Evolutionary conservation across 1,140 invertebrate species (phyloP).

Genomic region (Leptopilina boulardi): DNA sequence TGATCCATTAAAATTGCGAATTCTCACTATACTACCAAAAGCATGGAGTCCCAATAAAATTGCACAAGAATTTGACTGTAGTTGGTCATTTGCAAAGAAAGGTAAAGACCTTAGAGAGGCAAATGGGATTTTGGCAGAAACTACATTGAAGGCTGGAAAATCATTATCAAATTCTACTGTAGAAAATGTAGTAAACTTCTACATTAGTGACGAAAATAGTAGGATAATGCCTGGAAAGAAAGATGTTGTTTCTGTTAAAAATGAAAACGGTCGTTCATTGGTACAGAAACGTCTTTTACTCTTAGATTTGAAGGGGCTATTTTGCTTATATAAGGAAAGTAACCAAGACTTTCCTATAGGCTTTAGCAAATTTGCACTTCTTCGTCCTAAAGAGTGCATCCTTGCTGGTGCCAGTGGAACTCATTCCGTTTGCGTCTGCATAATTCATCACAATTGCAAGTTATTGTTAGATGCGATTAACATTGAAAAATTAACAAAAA

Average conservation of each 20-base stretch:
- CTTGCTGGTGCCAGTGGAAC: no score
- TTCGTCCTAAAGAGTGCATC: no score
- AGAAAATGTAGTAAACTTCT: background rate
- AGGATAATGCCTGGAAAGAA: slow-evolving; percentile 9
- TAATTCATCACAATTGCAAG: no score
- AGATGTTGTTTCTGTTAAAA: background rate
- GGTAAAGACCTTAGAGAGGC: background rate
- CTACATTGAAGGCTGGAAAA: background rate
- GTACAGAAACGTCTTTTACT: background rate
- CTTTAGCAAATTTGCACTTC: no score
- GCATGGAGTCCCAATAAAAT: slow-evolving; percentile 28
- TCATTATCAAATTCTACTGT: background rate
- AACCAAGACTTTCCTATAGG: no score
- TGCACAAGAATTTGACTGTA: slow-evolving; percentile 30
- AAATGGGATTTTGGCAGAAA: slow-evolving; percentile 32
- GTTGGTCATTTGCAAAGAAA: slow-evolving; percentile 1
- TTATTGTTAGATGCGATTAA: no score
- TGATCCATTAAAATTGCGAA: slow-evolving; percentile 34
- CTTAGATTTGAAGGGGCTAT: no score
- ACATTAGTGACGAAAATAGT: slow-evolving; percentile 4
- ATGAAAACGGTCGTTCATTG: background rate
- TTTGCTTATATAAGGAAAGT: no score
- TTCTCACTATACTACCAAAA: slow-evolving; percentile 29
- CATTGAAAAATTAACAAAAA: no score
- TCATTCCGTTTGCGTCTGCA: no score